phyloP scores from a whole-genome alignment of 2,797 vertebrate species.

The Myiotriccus ornatus region DNA sequence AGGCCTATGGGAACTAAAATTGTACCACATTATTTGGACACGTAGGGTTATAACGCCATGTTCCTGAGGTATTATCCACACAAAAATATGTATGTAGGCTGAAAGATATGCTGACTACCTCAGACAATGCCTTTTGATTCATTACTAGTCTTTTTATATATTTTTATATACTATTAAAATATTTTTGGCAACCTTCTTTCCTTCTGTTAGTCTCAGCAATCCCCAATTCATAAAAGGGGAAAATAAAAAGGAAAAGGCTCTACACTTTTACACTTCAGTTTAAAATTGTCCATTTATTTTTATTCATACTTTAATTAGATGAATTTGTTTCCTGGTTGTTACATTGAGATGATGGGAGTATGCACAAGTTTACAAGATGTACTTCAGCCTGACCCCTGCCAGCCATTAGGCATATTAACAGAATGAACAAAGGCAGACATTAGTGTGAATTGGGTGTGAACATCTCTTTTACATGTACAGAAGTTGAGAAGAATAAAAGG shows the following conservation, averaged over 20 bases:
- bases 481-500: not conserved
- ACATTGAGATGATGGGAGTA: not conserved
- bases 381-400: not conserved
- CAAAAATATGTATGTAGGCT: not conserved
- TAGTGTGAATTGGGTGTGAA: not conserved
- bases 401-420: not conserved
- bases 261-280: not conserved
- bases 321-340: not conserved
- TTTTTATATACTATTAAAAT: not conserved
- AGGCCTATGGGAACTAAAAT: not conserved
- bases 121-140: not conserved
- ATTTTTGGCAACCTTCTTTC: not conserved
- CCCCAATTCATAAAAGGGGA: not conserved
- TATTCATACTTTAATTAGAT: not conserved
- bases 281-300: not conserved
- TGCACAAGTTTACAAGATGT: not conserved
- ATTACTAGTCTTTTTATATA: not conserved
- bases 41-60: not conserved
- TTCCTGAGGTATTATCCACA: not conserved
- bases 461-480: not conserved
- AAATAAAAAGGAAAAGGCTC: not conserved
- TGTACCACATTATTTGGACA: not conserved
- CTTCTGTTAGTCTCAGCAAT: not conserved
- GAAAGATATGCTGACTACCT: not conserved
- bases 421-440: not conserved